Percentiles rank a stretch among this genome's conserved stretches.
phyloP scores from a whole-genome alignment of 2,113 vertebrate genomes.

The Chamaea fasciata region DNA sequence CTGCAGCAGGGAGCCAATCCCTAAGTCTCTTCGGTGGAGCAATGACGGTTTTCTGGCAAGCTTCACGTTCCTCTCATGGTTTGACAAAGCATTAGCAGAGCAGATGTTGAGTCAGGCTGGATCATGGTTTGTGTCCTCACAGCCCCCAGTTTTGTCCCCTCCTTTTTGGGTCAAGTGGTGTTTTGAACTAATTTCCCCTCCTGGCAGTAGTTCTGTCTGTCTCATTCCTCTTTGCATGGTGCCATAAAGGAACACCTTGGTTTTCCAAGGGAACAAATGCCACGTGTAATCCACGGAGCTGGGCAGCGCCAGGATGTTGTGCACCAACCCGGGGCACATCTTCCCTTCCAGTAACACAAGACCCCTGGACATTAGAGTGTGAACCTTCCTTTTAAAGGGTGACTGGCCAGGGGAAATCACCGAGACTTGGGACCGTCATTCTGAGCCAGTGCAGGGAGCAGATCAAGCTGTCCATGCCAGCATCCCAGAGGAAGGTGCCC shows the following conservation, averaged over 20 bases:
- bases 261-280: not conserved
- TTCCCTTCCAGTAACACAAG: not conserved
- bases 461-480: not conserved
- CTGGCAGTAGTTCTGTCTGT: not conserved
- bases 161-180: not conserved
- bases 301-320: not conserved
- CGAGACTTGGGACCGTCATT: not conserved
- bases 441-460: not conserved
- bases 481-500: not conserved
- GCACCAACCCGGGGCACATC: not conserved
- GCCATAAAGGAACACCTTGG: not conserved
- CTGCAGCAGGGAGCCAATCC: not conserved
- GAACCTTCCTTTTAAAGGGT: not conserved
- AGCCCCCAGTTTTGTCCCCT: not conserved
- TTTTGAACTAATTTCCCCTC: not conserved
- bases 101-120: not conserved
- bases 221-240: not conserved
- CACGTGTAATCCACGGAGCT: fast-evolving
- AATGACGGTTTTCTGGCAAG: not conserved
- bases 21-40: not conserved
- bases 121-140: not conserved
- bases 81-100: not conserved
- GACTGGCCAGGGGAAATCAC: not conserved
- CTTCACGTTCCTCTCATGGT: not conserved
- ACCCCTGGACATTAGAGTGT: not conserved